phyloP scores from a whole-genome alignment of 1,140 invertebrate genomes.

The Frieseomelitta varia region DNA sequence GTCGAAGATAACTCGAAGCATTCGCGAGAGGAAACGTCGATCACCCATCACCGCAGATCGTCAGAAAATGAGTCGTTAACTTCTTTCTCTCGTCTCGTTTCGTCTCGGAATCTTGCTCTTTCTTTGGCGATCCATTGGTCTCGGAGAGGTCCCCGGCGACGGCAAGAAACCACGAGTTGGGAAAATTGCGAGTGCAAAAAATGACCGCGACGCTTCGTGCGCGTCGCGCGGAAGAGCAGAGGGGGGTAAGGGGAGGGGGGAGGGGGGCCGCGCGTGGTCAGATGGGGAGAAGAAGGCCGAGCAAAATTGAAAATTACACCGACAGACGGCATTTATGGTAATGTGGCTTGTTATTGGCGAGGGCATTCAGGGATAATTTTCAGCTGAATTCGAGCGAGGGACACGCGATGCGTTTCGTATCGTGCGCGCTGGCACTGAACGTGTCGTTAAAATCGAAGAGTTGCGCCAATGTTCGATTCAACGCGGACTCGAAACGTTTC shows the following conservation, averaged over 20 bases:
- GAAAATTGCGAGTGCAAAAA: conserved; percentile 27
- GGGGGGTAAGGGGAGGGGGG: too few relatives aligned
- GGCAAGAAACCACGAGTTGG: conserved; percentile 45
- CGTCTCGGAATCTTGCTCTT: background rate
- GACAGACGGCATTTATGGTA: conserved; percentile 44
- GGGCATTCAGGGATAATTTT: conserved; percentile 52
- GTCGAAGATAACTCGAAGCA: background rate
- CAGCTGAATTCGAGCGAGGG: conserved; percentile 24
- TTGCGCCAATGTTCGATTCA: background rate
- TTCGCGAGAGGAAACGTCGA: background rate
- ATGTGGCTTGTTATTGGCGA: conserved; percentile 49
- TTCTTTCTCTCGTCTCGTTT: too few relatives aligned
- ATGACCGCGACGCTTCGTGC: background rate
- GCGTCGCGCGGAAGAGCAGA: too few relatives aligned
- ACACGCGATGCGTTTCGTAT: background rate
- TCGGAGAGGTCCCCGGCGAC: background rate
- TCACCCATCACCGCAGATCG: background rate
- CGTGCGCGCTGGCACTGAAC: background rate
- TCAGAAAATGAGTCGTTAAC: conserved; percentile 24
- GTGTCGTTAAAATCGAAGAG: conserved; percentile 7
- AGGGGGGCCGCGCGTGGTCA: too few relatives aligned
- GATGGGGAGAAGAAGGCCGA: conserved; percentile 43
- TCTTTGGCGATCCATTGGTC: background rate
- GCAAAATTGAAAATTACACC: conserved; percentile 62
- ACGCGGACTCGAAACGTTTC: too few relatives aligned